These are phyloP conservation scores for Nomada flava DNA, from an alignment of 2,888 invertebrate genomes.

Conservation along the genomic window DNA sequence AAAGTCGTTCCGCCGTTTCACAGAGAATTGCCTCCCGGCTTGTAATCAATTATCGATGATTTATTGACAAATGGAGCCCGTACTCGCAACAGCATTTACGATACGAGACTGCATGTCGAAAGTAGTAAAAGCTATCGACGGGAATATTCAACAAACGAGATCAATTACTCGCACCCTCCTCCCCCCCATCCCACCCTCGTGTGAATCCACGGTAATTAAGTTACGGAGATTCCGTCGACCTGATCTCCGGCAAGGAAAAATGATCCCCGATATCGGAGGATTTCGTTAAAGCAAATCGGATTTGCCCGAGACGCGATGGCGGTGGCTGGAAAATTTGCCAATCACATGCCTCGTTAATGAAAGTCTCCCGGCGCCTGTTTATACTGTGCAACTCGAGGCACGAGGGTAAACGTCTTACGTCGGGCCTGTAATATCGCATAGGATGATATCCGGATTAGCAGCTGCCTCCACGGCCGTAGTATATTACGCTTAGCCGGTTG, in stretches of 20 bases:
- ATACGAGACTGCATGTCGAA: no score
- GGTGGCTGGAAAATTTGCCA: slow-evolving; percentile 50
- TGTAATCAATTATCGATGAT: not conserved
- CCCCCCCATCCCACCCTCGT: not conserved
- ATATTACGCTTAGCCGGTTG: slow-evolving; percentile 39
- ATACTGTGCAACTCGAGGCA: slow-evolving; percentile 35
- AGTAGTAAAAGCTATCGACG: not conserved
- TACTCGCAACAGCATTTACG: no score
- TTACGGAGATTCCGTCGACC: not conserved
- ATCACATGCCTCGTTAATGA: slow-evolving; percentile 56
- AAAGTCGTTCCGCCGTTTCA: not conserved
- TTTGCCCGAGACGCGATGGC: slow-evolving; percentile 23
- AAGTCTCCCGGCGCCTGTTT: slow-evolving; percentile 39
- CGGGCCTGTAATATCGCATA: slow-evolving; percentile 42
- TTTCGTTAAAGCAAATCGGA: slow-evolving; percentile 42
- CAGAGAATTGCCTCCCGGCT: not conserved
- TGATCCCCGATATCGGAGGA: slow-evolving; percentile 22
- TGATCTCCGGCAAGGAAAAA: not conserved
- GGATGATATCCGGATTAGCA: slow-evolving; percentile 53
- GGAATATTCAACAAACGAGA: no score
- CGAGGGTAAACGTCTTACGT: slow-evolving; percentile 53
- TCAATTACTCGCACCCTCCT: not conserved
- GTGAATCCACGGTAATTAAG: not conserved
- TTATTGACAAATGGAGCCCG: not conserved
- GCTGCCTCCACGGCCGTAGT: slow-evolving; percentile 11